A percentile compares a stretch with the other conserved stretches of the same genome.
Evolutionary conservation across 2,113 vertebrate species (phyloP).

Genomic region (Sphaerodactylus townsendi): DNA sequence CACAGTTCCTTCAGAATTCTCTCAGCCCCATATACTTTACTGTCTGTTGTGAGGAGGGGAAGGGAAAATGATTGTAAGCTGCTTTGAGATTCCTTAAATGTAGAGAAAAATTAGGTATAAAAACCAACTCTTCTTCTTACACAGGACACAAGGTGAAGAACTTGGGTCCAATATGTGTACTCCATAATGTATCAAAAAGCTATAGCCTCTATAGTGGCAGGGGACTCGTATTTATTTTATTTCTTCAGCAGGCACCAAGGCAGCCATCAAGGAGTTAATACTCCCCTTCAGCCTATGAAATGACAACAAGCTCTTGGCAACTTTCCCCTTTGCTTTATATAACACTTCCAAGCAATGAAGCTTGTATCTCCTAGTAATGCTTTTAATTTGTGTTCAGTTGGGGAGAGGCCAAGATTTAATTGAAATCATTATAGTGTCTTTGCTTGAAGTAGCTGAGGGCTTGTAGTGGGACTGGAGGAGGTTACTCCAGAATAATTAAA

Average conservation of each 20-base stretch:
- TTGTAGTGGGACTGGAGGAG: slow-evolving; percentile 67
- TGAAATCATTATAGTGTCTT: slow-evolving; percentile 84
- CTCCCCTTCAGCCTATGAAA: slow-evolving; percentile 61
- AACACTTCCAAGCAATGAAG: slow-evolving; percentile 77
- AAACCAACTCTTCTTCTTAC: too few relatives aligned
- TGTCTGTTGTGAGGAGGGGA: too few relatives aligned
- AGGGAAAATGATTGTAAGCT: too few relatives aligned
- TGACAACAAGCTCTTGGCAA: slow-evolving; percentile 78
- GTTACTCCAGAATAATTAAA: slow-evolving; percentile 77
- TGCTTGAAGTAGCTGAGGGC: slow-evolving; percentile 79
- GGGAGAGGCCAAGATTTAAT: slow-evolving; percentile 87
- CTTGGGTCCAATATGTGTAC: too few relatives aligned
- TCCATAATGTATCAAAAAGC: too few relatives aligned
- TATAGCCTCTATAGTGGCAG: too few relatives aligned
- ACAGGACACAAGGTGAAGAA: too few relatives aligned
- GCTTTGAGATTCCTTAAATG: too few relatives aligned
- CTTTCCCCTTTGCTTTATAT: slow-evolving; percentile 72
- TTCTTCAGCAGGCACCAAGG: slow-evolving; percentile 7
- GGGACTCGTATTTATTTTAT: neutral
- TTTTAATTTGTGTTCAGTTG: slow-evolving; percentile 82
- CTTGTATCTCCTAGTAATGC: slow-evolving; percentile 80
- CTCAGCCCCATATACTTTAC: too few relatives aligned
- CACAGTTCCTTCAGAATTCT: too few relatives aligned
- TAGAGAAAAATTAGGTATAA: too few relatives aligned
- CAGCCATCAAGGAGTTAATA: slow-evolving; percentile 68